Base-by-base conservation (phyloP, 2,888 invertebrate species). In the Dioctria rufipes region DNA sequence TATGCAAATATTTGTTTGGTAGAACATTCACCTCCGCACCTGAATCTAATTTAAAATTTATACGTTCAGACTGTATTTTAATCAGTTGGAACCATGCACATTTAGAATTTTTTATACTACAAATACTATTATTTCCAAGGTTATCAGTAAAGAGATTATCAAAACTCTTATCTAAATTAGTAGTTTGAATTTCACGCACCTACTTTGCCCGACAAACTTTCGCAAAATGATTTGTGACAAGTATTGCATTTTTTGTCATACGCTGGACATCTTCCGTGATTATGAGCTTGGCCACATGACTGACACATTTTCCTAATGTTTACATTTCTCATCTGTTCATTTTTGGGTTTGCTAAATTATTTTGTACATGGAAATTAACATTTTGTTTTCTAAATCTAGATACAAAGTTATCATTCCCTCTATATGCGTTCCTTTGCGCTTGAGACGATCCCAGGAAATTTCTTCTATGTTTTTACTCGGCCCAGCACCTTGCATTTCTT, bases 1-100 rank as follows among this genome's bases (percentile, higher is more conserved):
- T 6, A n/a, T 67, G 3, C 9, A 43, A n/a, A 43, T 43, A 13
- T 13, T 13, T 67, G 8, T 5, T 42, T 43, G 67, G 67, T 6
- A 67, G 49, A n/a, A 67, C 67, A 67, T 67, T 67, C 6, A 37
- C 46, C n/a, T 67, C 67, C 3, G 67, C 67, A 5, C 67, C 67
- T 49, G 67, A 13, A 46, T 67, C 67, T 11, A 67, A 43, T 4
- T 67, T 67, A 25, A 67, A 67, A n/a, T 46, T 43, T 42, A 67
- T 43, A 42, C 3, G 5, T 25, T 43, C 13, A 46, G 9, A 9
- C 8, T 49, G n/a, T 46, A 67, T 67, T 67, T 67, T 46, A 5
- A 43, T 8, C 8, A 5, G 25, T 25, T 25, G 25, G 25, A 25
- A 25, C 25, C 25, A 25, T 25, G 25, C 25, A 25, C 25, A 25